These are phyloP conservation scores for Corella eumyota DNA, from an alignment of 23 tunicate species.

Conservation along the genomic window DNA sequence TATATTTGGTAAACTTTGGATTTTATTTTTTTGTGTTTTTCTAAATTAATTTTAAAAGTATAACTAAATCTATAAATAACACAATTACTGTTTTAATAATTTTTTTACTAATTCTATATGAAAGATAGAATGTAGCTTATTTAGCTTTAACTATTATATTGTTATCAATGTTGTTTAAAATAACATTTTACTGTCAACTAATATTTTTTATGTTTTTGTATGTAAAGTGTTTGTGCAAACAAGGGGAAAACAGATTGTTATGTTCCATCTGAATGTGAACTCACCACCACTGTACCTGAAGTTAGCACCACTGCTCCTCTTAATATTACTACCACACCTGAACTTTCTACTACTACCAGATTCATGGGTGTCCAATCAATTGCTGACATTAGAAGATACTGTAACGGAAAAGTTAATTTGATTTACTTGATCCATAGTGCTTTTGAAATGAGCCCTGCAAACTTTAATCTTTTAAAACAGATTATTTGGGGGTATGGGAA, in stretches of 20 bases:
- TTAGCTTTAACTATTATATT: too few species aligned
- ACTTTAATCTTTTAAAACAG: conserved; percentile 15
- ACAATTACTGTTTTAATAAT: too few species aligned
- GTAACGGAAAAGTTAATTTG: conserved; percentile 24
- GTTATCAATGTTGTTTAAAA: neutral
- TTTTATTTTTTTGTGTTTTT: too few species aligned
- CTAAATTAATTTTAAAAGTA: too few species aligned
- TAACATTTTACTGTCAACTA: neutral
- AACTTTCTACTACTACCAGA: conserved; percentile 12
- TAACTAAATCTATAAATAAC: too few species aligned
- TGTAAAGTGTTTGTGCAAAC: conserved; percentile 12
- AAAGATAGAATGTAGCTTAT: too few species aligned
- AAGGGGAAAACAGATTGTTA: conserved; percentile 9
- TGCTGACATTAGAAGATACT: conserved; percentile 7
- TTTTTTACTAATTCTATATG: too few species aligned
- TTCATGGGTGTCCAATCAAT: conserved; percentile 5
- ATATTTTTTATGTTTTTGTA: neutral
- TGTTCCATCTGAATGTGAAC: conserved; percentile 9
- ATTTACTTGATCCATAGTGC: conserved; percentile 26
- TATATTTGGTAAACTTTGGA: conserved; percentile 31
- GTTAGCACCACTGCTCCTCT: neutral
- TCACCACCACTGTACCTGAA: neutral
- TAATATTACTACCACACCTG: neutral
- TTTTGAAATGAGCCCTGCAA: neutral
- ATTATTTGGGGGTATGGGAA: conserved; percentile 3